Percentiles rank a stretch among this genome's conserved stretches.
These are phyloP conservation scores for Virgularia gustaviana DNA, from an alignment of 92 coral and sea anemone species.

Conservation along the genomic window DNA sequence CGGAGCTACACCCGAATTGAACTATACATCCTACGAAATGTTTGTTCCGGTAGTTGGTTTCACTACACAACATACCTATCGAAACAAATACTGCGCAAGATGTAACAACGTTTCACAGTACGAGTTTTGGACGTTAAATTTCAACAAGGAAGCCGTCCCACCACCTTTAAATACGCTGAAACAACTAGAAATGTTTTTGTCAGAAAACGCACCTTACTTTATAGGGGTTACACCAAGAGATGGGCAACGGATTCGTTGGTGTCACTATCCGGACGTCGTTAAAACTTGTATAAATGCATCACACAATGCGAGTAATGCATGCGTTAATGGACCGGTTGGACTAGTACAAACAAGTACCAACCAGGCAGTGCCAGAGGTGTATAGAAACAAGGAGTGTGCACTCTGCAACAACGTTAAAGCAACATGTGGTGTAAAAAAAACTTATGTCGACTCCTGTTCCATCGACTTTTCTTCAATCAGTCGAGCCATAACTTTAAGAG, in stretches of 20 bases:
- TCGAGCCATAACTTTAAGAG: constrained; percentile 31
- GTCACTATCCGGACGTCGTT: constrained; percentile 9
- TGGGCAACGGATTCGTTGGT: constrained; percentile 22
- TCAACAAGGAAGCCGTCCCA: constrained; percentile 3
- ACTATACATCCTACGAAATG: neutral
- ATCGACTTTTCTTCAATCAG: neutral
- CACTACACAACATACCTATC: constrained; percentile 1
- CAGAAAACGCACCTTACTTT: neutral
- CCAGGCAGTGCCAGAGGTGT: too few relatives aligned
- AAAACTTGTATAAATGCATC: neutral
- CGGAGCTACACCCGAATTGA: neutral
- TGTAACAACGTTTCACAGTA: constrained; percentile 16
- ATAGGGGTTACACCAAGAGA: constrained; percentile 5
- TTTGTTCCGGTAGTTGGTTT: constrained; percentile 23
- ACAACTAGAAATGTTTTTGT: constrained; percentile 2
- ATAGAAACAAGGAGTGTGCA: constrained; percentile 31
- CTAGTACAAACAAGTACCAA: neutral
- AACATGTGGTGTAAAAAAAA: neutral
- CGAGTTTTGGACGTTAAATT: constrained; percentile 24
- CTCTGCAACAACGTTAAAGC: constrained; percentile 3
- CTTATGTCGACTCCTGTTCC: neutral
- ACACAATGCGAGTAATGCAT: neutral
- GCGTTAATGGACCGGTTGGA: constrained; percentile 16
- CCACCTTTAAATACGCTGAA: constrained; percentile 22
- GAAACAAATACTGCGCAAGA: constrained; percentile 27